These are phyloP conservation scores for Siniperca undulata DNA, from an alignment of 2,797 vertebrate genomes.

Conservation along the genomic window DNA sequence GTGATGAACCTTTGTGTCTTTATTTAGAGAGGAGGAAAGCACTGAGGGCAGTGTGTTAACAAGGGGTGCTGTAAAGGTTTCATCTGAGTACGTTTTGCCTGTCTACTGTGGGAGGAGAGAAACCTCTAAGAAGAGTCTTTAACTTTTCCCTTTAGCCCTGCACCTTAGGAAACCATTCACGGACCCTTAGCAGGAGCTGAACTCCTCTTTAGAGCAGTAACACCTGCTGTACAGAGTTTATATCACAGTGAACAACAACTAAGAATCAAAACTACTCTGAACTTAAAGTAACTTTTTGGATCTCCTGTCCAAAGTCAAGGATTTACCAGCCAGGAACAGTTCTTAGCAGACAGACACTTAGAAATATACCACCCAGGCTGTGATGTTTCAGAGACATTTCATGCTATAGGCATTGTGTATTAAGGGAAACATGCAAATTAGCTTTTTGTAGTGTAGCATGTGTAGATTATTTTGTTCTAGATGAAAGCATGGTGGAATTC, in stretches of 20 bases:
- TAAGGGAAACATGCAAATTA: neutral
- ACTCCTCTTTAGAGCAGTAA: neutral
- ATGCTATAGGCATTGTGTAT: neutral
- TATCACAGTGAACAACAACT: neutral
- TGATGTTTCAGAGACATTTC: neutral
- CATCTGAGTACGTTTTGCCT: neutral
- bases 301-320: neutral
- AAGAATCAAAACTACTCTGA: neutral
- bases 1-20: neutral
- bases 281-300: neutral
- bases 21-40: conserved; percentile 4
- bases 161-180: neutral
- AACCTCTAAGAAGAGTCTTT: neutral
- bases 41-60: conserved; percentile 16
- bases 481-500: neutral
- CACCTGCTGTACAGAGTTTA: conserved; percentile 33
- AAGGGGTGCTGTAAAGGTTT: conserved; percentile 19
- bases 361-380: neutral
- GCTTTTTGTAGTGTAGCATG: neutral
- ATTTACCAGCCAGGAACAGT: neutral
- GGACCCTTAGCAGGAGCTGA: neutral
- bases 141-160: neutral
- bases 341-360: neutral
- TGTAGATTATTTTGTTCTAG: neutral
- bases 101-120: neutral